Percentiles rank a stretch among this genome's conserved stretches.
Conservation (phyloP, 1,140 invertebrate genomes). For the Magallana gigas region DNA sequence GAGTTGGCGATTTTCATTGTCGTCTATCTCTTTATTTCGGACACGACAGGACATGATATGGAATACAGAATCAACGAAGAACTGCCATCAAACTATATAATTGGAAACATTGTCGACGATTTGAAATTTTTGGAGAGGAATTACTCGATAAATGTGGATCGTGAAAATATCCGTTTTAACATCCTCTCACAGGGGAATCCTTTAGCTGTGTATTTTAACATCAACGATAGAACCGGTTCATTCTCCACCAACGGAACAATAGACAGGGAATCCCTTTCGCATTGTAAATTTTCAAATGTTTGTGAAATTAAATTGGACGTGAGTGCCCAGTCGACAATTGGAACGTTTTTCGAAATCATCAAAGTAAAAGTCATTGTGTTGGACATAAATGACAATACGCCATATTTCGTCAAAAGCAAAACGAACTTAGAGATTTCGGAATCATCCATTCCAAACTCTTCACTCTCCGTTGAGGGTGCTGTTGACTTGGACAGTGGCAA, state of each 20-base stretch:
- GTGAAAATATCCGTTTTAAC: conserved; percentile 51
- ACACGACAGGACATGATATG: conserved; percentile 46
- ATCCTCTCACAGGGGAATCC: conserved; percentile 55
- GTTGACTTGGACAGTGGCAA: conserved; percentile 66
- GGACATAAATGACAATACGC: conserved; percentile 95
- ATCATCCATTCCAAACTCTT: conserved; percentile 54
- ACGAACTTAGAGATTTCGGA: conserved; percentile 64
- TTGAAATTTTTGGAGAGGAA: conserved; percentile 55
- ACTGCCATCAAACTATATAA: conserved; percentile 45
- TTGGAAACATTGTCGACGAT: conserved; percentile 68
- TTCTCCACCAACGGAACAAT: conserved; percentile 56
- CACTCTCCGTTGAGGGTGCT: conserved; percentile 64
- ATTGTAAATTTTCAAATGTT: conserved; percentile 59
- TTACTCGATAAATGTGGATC: background rate
- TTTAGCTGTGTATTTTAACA: conserved; percentile 56
- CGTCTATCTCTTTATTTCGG: background rate
- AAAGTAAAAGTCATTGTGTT: conserved; percentile 86
- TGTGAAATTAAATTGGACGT: conserved; percentile 66
- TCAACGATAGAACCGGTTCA: conserved; percentile 57
- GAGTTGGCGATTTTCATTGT: background rate
- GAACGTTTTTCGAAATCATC: conserved; percentile 73
- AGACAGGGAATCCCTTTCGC: conserved; percentile 59
- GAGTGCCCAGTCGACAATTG: conserved; percentile 64
- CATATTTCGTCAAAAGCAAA: conserved; percentile 84
- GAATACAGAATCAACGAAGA: conserved; percentile 61